Evolutionary conservation across 2,113 vertebrate genomes (phyloP), one percentile per base, ranked within the genome.

Genomic region (Accipiter virgatus): DNA sequence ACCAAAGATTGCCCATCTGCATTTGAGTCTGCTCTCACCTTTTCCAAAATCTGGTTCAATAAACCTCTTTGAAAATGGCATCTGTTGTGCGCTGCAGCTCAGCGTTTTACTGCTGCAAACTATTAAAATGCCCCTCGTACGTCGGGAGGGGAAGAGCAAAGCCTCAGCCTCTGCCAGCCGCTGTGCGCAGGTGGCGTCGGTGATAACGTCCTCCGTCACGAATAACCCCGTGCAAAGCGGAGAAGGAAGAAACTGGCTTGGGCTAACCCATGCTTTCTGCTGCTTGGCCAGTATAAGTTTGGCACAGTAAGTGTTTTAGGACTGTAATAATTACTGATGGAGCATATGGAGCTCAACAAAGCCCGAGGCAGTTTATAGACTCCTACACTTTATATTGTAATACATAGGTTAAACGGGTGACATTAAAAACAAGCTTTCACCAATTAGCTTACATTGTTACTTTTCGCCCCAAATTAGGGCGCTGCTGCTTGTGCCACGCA

Each of bases 311-410:
- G 70, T 80, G 68, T 53, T 95, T 56, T 38, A 85, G 75, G 81
- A 42, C 40, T 74, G 73, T 29, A 75, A 58, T 95, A 93, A 87
- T 96, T 83, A 79, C 78, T 86, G 88, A n/a, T 65, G 50, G 83
- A 86, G 32, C 93, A 83, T 77, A 87, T n/a, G 88, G 88, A 91
- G 88, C 81, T 81, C 65, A 45, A 13, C 53, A 89, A 95, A 95
- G 81, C 88, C 83, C 4, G 3, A 72, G 77, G 86, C 89, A 47
- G 74, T 94, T 86, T 83, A 77, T 78, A 67, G 68, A 23, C 75
- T 92, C 92, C 83, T 66, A 20, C 42, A 52, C 68, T 80, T 92
- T 58, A 36, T 36, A 16, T 68, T 59, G 25, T 81, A 55, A 83
- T 78, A 48, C 52, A 7, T 81, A 65, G 34, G 27, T 74, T 85